These are phyloP conservation scores for Noctua fimbriata DNA, from an alignment of 2,888 invertebrate species.

Conservation along the genomic window DNA sequence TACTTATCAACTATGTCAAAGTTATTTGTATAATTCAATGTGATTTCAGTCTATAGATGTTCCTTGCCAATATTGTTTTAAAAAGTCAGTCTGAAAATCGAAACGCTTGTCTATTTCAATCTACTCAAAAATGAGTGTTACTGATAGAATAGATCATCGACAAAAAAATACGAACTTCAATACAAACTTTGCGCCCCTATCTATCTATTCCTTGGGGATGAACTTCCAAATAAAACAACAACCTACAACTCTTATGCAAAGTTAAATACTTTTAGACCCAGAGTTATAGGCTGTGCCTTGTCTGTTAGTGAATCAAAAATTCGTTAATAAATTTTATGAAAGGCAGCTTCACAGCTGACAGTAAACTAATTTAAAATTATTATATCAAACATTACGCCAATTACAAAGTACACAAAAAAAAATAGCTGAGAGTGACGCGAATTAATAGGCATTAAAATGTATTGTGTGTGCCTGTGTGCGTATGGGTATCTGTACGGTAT, in stretches of 20 bases:
- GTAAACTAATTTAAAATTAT: too few relatives aligned
- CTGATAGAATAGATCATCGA: neutral
- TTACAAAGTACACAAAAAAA: too few relatives aligned
- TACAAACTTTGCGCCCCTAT: neutral
- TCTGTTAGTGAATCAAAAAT: neutral
- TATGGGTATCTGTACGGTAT: too few relatives aligned
- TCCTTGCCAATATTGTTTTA: neutral
- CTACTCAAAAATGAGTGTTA: neutral
- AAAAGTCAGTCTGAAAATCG: neutral
- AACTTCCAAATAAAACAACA: neutral
- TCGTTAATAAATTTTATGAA: too few relatives aligned
- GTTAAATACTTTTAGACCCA: neutral
- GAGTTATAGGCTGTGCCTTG: neutral
- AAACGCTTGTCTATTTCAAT: neutral
- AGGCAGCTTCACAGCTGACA: too few relatives aligned
- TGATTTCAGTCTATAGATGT: neutral
- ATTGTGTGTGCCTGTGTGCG: too few relatives aligned
- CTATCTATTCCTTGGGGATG: neutral
- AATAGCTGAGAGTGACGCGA: too few relatives aligned
- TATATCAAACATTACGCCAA: too few relatives aligned
- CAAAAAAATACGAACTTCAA: neutral
- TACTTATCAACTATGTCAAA: neutral
- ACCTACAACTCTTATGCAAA: neutral
- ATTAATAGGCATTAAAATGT: too few relatives aligned
- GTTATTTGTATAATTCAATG: neutral